Evolutionary conservation across 2,888 invertebrate genomes (phyloP).

Genomic region (Meta bourneti): DNA sequence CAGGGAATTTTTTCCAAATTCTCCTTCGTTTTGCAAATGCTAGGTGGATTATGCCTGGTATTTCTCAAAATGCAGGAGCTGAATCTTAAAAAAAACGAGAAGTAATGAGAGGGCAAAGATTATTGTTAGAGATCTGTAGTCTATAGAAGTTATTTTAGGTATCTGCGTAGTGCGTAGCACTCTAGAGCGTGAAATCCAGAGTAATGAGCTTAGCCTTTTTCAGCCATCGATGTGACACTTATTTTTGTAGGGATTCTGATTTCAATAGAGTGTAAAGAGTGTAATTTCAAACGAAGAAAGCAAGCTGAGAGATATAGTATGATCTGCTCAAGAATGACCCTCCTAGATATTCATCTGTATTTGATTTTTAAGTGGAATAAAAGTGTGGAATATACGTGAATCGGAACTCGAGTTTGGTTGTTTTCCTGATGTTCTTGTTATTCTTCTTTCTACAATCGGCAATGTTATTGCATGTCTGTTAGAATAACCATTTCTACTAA

Average conservation of each 20-base stretch:
- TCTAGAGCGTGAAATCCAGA: slow-evolving; percentile 71
- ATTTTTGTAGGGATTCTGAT: slow-evolving; percentile 75
- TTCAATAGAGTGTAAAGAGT: slow-evolving; percentile 55
- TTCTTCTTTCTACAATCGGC: background rate
- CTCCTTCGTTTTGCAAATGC: no score
- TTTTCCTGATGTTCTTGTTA: background rate
- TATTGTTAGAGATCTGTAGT: slow-evolving; percentile 73
- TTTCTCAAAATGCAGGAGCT: background rate
- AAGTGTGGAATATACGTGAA: background rate
- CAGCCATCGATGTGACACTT: slow-evolving; percentile 75
- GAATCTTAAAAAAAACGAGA: slow-evolving; percentile 5
- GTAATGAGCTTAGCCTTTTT: slow-evolving; percentile 76
- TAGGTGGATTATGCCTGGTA: no score
- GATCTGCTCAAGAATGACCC: slow-evolving; percentile 50
- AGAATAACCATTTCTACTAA: background rate
- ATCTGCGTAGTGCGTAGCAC: slow-evolving; percentile 72
- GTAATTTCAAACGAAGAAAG: slow-evolving; percentile 11
- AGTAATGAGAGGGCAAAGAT: slow-evolving; percentile 47
- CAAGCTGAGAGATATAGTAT: background rate
- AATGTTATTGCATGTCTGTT: background rate
- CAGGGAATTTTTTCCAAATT: no score
- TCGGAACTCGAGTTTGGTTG: background rate
- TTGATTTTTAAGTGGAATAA: background rate
- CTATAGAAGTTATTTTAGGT: slow-evolving; percentile 74
- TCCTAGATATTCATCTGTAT: background rate